Base-by-base conservation (phyloP, 2,888 invertebrate genomes). In the Microchrysa polita region DNA sequence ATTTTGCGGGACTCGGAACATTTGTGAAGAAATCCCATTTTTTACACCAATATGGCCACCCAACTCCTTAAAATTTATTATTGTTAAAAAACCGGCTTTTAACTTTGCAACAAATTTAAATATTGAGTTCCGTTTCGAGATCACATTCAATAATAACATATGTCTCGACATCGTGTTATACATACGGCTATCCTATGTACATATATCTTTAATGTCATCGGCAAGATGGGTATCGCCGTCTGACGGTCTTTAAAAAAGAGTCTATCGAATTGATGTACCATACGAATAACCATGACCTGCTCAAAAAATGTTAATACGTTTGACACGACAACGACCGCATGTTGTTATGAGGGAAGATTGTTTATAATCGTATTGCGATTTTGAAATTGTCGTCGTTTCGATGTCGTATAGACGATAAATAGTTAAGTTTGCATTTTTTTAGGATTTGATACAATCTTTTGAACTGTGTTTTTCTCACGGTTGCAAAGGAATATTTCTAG, bases 251-350 rank as follows among this genome's bases (percentile, higher is more conserved):
- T 12, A 48, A 48, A 48, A n/a, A n/a, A 48, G 48, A 48, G 48
- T 48, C n/a, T n/a, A n/a, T n/a, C n/a, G n/a, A n/a, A 48, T 48
- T 12, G 12, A n/a, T n/a, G 12, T 48, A 48, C 48, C 40, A 61
- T 23, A n/a, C 42, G 53, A 48, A 34, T 69, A 69, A 69, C 69
- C 69, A 40, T 69, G 69, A 69, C 69, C 69, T 69, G 69, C 67
- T 52, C 67, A 67, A 67, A 67, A 65, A 67, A 67, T 53, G 67
- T 20, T 67, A 67, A 67, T 65, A 34, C 48, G 20, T 48, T 44
- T 65, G 20, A 65, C 65, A 65, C 48, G 44, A 48, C 34, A 44
- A 65, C 65, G 44, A 48, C 23, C 44, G 1, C 20, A 44, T 9
- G 20, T 20, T 48, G 27, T 34, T 34, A 34, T n/a, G 48, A 10